Base-by-base conservation (phyloP, 1,140 invertebrate species). In the Cylas formicarius region DNA sequence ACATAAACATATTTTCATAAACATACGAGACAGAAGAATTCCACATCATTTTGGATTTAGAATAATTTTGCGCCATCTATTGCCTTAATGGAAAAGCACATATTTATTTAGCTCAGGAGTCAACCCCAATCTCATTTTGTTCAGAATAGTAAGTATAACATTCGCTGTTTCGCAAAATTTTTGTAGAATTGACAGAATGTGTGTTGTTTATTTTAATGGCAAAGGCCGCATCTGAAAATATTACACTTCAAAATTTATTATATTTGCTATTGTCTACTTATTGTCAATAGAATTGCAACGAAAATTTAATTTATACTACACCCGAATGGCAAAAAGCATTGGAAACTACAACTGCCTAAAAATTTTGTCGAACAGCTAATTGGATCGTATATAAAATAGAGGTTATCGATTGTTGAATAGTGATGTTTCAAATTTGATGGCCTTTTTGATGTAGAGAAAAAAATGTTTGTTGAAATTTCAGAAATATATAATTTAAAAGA, bases 1-100 rank as follows among this genome's bases (percentile, higher is more conserved):
- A n/a, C n/a, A n/a, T n/a, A 50, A 53, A 57, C 61, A 63, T 63
- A 63, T 63, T 63, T 63, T 63, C 61, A 60, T 63, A 63, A 55
- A 22, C 17, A 41, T 23, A 43, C 52, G 61, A 63, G 60, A 62
- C 60, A 63, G 60, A 56, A 26, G 8, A 8, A 8, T 26, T 8
- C 8, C 24, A 26, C 24, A 26, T 26, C 24, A 8, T 26, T 8
- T 8, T 26, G n/a, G 8, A 26, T 31, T 13, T n/a, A 31, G 4
- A 31, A 8, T 31, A 16, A 19, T 29, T 9, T 3, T 33, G 8
- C 54, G 56, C 59, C 61, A 56, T 62, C 56, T 57, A 62, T 54
- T 63, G 61, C 61, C 61, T 63, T 63, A 61, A 39, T 29, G 39
- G 37, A 49, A 50, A 53, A 27, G 40, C 56, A 60, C 57, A 58